A percentile compares a stretch with the other conserved stretches of the same genome.
phyloP scores from a whole-genome alignment of 2,797 vertebrate species.

The Spinibarbus caldwelli region DNA sequence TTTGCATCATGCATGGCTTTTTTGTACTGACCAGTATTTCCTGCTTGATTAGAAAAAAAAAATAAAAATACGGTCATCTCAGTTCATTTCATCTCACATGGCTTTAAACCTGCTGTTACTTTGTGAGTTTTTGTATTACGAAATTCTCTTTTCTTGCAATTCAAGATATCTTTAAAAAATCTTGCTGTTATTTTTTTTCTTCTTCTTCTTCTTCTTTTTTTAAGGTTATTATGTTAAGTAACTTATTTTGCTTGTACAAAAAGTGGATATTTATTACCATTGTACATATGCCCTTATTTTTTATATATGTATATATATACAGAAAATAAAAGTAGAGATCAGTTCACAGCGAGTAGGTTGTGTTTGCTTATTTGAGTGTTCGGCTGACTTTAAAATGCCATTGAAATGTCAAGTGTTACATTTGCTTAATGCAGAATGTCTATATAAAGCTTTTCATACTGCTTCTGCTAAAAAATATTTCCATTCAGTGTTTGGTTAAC shows the following conservation, averaged over 20 bases:
- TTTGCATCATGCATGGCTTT: conserved; percentile 53
- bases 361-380: not conserved
- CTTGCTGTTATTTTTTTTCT: conserved; percentile 66
- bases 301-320: conserved; percentile 85
- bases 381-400: not conserved
- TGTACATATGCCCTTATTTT: conserved; percentile 89
- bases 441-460: not conserved
- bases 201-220: conserved; percentile 73
- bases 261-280: conserved; percentile 87
- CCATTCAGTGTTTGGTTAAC: not conserved
- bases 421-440: not conserved
- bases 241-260: conserved; percentile 87
- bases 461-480: conserved; percentile 12
- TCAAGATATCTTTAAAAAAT: conserved; percentile 62
- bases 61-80: conserved; percentile 29
- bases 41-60: conserved; percentile 48
- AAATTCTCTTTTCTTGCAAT: conserved; percentile 53
- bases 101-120: conserved; percentile 72
- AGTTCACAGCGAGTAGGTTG: conserved; percentile 49
- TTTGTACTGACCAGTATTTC: conserved; percentile 36
- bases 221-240: conserved; percentile 78
- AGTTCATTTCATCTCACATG: conserved; percentile 54
- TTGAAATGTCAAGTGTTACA: not conserved
- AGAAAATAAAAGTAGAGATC: conserved; percentile 84
- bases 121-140: conserved; percentile 39